Base-by-base conservation (phyloP, 1,140 invertebrate species). In the Saccostrea glomerata region DNA sequence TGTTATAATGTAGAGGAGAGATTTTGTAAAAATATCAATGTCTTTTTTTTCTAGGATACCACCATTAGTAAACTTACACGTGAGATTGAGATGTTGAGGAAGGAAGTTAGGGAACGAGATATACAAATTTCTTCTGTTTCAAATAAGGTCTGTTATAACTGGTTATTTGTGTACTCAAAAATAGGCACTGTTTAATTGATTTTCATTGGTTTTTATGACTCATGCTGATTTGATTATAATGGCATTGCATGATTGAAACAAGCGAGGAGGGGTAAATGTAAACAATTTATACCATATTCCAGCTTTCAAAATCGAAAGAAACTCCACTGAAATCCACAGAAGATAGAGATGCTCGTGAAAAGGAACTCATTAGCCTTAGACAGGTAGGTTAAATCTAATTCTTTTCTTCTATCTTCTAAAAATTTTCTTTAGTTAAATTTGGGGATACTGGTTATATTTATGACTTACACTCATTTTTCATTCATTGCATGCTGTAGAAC, bases 51-150 rank as follows among this genome's bases (percentile, higher is more conserved):
- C 13, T 89, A 95, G 95, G 95, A 95, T 90, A 90, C 91, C 9
- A 94, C 94, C 11, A 94, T 95, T 82, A 94, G 93, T 82, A 93
- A 93, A 84, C 86, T 95, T n/a, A 94, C 93, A 30, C 82, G 94
- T 84, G 94, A 95, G 88, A 93, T 95, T 63, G 94, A 95, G 90
- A 93, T 91, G 11, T 82, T 94, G 56, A 95, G 94, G 87, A 94
- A 94, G 82, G 94, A 95, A 86, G 30, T 94, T 20, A 85, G 93
- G 85, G 94, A 95, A 20, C 89, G 92, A 85, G 94, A 95, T 82
- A 88, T 90, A 30, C 92, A 93, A 12, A 83, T 95, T 12, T 87
- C 91, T 40, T 83, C 92, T 40, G 84, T 94, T 85, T 92, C 92
- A 40, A 85, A 91, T 30, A 95, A 93, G 90, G 92, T 95, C 36